phyloP scores from a whole-genome alignment of 2,888 invertebrate genomes.

The Tetramorium bicarinatum region DNA sequence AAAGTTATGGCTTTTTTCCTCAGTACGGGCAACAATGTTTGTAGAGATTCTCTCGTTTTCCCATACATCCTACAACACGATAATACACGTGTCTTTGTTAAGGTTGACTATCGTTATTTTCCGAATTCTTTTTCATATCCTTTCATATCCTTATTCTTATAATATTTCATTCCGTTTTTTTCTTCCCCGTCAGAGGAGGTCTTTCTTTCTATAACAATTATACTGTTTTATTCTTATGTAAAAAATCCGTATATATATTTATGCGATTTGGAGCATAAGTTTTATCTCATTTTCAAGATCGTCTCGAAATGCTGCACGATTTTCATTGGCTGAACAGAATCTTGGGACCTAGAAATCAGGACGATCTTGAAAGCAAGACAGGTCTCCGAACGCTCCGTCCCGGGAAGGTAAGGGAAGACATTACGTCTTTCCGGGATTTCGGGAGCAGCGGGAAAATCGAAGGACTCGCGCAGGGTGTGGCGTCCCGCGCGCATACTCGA shows the following conservation, averaged over 20 bases:
- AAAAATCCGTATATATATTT: no score
- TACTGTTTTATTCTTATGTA: not conserved
- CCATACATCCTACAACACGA: no score
- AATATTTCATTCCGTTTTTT: no score
- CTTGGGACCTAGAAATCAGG: not conserved
- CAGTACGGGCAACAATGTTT: no score
- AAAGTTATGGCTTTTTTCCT: no score
- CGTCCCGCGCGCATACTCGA: slow-evolving; percentile 5
- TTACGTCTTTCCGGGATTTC: not conserved
- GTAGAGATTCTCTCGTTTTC: no score
- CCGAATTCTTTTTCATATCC: no score
- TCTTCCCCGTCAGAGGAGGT: not conserved
- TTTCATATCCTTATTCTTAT: no score
- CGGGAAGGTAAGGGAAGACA: not conserved
- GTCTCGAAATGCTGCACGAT: not conserved
- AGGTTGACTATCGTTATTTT: no score
- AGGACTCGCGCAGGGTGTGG: slow-evolving; percentile 36
- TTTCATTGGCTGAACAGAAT: not conserved
- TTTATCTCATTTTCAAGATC: not conserved
- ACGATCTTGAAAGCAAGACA: not conserved
- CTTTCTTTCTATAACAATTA: not conserved
- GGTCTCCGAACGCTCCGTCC: not conserved
- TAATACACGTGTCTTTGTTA: no score
- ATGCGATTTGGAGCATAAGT: not conserved
- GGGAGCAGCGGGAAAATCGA: slow-evolving; percentile 18